phyloP scores from a whole-genome alignment of 1,140 invertebrate species.

The Dolichoris vasculosae region DNA sequence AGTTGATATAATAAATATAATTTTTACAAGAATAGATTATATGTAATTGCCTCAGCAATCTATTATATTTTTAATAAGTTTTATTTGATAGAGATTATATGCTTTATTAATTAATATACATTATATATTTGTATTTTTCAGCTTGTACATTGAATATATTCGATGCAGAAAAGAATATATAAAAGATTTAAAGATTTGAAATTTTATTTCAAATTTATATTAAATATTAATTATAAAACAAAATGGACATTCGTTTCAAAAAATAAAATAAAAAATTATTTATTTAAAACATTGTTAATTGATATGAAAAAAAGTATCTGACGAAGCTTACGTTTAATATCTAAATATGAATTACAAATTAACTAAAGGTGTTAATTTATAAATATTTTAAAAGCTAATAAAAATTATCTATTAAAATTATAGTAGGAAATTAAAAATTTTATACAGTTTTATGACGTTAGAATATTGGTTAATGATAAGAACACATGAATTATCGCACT shows the following conservation, averaged over 20 bases:
- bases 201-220: no score
- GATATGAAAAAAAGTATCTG: no score
- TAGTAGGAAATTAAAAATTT: not conserved
- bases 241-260: no score
- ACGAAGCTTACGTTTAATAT: not conserved
- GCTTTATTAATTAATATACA: not conserved
- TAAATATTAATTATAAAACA: no score
- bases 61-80: not conserved
- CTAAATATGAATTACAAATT: constrained; percentile 11
- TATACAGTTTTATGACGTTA: not conserved
- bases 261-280: no score
- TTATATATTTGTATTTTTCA: no score
- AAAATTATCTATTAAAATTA: not conserved
- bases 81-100: not conserved
- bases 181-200: no score
- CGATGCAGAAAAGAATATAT: no score
- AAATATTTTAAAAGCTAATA: not conserved
- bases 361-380: constrained; percentile 5
- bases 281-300: no score
- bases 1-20: not conserved
- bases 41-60: not conserved
- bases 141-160: no score
- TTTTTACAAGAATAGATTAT: not conserved
- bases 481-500: not conserved
- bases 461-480: not conserved